These are phyloP conservation scores for Trachymyrmex septentrionalis DNA, from an alignment of 1,140 invertebrate genomes.

Conservation along the genomic window DNA sequence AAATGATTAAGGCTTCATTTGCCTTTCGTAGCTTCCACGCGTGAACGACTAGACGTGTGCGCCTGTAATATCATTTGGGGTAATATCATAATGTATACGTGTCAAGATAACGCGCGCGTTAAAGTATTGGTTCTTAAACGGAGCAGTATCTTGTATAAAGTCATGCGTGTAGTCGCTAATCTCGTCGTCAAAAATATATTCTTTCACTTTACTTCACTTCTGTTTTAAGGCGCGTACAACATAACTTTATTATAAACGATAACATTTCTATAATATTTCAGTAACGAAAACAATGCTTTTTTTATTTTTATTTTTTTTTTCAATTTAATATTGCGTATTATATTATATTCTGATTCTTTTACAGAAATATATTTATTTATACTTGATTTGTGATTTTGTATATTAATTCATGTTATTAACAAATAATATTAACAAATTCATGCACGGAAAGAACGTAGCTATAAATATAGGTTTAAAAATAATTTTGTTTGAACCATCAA, in stretches of 20 bases:
- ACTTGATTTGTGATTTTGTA: background rate
- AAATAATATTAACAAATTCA: no score
- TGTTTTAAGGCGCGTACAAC: background rate
- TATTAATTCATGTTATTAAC: background rate
- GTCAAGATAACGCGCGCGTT: constrained; percentile 12
- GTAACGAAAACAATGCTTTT: background rate
- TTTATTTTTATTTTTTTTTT: background rate
- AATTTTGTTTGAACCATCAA: no score
- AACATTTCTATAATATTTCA: background rate
- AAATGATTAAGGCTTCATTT: constrained; percentile 28
- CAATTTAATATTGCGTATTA: background rate
- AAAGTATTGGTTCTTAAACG: background rate
- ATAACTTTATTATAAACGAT: background rate
- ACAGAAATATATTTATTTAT: background rate
- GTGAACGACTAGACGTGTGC: background rate
- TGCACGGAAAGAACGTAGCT: no score
- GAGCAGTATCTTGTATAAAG: constrained; percentile 6
- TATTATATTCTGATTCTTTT: background rate
- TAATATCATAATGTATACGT: background rate
- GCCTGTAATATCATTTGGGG: constrained; percentile 9
- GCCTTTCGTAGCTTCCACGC: background rate
- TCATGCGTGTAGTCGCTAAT: background rate
- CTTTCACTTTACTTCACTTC: background rate
- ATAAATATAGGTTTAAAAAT: no score
- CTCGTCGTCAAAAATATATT: constrained; percentile 13